These are phyloP conservation scores for Kryptopterus vitreolus DNA, from an alignment of 2,797 vertebrate species.

Conservation along the genomic window DNA sequence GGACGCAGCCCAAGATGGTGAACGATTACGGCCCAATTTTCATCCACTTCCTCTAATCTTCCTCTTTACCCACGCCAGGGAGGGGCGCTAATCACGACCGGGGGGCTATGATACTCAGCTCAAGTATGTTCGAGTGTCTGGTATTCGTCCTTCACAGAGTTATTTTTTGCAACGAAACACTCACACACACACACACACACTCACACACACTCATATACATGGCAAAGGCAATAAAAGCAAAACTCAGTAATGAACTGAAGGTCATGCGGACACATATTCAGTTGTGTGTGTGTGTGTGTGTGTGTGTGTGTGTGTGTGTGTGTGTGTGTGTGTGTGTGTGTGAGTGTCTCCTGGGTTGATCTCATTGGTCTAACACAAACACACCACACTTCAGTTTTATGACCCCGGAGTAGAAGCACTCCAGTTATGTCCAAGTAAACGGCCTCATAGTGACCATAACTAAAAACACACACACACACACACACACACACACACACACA, in stretches of 20 bases:
- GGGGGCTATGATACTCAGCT: slow-evolving; percentile 58
- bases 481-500: neutral
- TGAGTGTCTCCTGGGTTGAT: neutral
- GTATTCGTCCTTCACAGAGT: slow-evolving; percentile 57
- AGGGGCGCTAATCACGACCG: slow-evolving; percentile 59
- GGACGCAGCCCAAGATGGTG: slow-evolving; percentile 66
- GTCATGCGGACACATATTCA: slow-evolving; percentile 68
- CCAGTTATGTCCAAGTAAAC: neutral
- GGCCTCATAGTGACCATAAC: neutral
- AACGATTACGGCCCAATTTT: slow-evolving; percentile 59
- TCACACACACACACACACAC: slow-evolving; percentile 12
- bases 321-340: slow-evolving; percentile 5
- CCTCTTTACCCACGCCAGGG: slow-evolving; percentile 49
- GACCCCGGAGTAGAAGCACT: neutral
- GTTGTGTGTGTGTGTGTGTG: slow-evolving; percentile 7
- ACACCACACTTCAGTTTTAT: slow-evolving; percentile 13
- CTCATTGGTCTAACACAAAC: neutral
- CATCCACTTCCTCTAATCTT: slow-evolving; percentile 44
- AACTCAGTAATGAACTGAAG: slow-evolving; percentile 60
- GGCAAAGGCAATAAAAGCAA: neutral
- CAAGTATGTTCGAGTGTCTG: slow-evolving; percentile 56
- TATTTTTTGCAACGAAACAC: neutral
- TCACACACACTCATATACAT: neutral
- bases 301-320: slow-evolving; percentile 5
- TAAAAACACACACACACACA: neutral